Conservation (phyloP, 2,113 vertebrate genomes). For the Cichladusa arquata region DNA sequence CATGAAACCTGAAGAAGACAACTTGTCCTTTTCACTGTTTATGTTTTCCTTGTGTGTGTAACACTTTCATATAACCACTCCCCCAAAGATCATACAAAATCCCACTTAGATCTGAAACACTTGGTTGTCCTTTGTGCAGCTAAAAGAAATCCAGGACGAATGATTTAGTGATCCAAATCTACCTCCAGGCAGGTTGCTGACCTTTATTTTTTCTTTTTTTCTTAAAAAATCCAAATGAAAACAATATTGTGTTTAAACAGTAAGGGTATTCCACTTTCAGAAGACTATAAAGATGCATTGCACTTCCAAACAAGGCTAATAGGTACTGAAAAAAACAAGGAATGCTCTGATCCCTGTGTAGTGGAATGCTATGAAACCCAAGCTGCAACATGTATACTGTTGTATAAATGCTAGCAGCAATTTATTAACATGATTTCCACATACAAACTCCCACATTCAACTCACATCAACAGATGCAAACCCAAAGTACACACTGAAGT, state of each 20-base stretch:
- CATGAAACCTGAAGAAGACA: not conserved
- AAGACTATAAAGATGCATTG: not conserved
- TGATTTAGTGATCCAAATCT: not conserved
- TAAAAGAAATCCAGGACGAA: not conserved
- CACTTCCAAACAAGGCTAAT: not conserved
- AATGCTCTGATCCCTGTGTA: not conserved
- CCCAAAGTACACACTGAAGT: not conserved
- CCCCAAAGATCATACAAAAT: not conserved
- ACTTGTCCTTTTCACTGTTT: not conserved
- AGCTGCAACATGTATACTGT: not conserved
- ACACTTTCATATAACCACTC: not conserved
- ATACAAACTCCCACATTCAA: not conserved
- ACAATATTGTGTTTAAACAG: not conserved
- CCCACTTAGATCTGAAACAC: not conserved
- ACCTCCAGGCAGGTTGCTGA: not conserved
- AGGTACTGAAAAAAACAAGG: not conserved
- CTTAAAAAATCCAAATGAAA: not conserved
- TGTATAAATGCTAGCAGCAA: not conserved
- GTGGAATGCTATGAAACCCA: constrained; percentile 28
- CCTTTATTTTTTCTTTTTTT: not conserved
- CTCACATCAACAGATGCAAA: not conserved
- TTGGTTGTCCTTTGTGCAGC: not conserved
- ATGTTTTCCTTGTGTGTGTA: not conserved
- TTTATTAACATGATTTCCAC: not conserved
- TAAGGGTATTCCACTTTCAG: not conserved